Conservation (phyloP, 2,888 invertebrate genomes). For the Macropis europaea region DNA sequence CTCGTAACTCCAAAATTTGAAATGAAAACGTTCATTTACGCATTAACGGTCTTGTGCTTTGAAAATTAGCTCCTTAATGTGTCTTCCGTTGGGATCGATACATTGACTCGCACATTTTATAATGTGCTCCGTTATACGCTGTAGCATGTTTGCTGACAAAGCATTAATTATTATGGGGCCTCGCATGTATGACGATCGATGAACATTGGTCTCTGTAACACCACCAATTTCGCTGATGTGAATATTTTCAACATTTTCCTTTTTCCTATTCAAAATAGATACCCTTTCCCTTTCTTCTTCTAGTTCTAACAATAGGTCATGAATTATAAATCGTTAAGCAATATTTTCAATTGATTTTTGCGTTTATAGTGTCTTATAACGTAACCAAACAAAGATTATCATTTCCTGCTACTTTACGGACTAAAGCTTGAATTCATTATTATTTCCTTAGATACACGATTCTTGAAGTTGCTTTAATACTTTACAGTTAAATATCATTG, state of each 20-base stretch:
- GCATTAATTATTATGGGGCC: constrained; percentile 12
- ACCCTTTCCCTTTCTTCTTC: not conserved
- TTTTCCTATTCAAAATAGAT: no score
- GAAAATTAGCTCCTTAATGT: constrained; percentile 16
- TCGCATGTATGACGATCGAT: not conserved
- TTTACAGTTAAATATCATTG: no score
- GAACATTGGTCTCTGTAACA: not conserved
- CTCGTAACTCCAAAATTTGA: not conserved
- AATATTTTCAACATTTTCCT: not conserved
- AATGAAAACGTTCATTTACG: not conserved
- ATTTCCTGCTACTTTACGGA: no score
- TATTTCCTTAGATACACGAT: no score
- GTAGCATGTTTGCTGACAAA: constrained; percentile 9
- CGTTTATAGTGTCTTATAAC: no score
- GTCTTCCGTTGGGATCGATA: constrained; percentile 7
- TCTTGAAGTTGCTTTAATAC: no score
- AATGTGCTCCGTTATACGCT: constrained; percentile 20
- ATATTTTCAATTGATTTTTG: no score
- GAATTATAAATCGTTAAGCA: no score
- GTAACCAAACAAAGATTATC: no score
- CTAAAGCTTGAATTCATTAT: no score
- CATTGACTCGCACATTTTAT: constrained; percentile 8
- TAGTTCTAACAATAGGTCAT: no score
- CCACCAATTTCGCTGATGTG: not conserved
- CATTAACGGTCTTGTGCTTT: not conserved